Conservation (phyloP, 2,888 invertebrate genomes). For the Sphinx pinastri region DNA sequence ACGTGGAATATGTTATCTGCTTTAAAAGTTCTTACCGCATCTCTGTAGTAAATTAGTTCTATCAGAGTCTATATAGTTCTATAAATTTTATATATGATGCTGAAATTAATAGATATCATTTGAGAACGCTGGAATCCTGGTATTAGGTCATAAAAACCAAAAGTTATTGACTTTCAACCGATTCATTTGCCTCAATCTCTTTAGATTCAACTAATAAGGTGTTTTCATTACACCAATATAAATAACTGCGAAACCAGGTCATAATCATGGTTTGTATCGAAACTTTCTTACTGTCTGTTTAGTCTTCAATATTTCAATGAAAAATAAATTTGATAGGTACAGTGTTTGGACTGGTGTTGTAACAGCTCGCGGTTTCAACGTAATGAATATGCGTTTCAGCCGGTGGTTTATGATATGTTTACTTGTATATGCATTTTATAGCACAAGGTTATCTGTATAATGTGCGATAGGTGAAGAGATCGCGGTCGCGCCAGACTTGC, state of each 20-base stretch:
- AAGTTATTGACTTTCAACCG: neutral
- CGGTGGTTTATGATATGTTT: conserved; percentile 22
- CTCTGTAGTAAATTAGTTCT: neutral
- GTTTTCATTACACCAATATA: conserved; percentile 6
- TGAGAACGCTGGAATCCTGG: neutral
- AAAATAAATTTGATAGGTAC: conserved; percentile 4
- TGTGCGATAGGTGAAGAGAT: conserved; percentile 41
- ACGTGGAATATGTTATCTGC: neutral
- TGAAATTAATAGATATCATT: neutral
- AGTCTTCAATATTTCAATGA: conserved; percentile 6
- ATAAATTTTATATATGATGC: neutral
- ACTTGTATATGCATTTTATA: conserved; percentile 29
- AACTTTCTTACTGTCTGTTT: conserved; percentile 1
- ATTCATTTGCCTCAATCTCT: neutral
- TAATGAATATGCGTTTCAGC: conserved; percentile 21
- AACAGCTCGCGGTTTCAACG: conserved; percentile 24
- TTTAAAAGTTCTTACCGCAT: too few species aligned
- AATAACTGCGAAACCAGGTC: conserved; percentile 5
- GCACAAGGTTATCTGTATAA: conserved; percentile 43
- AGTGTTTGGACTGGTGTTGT: conserved; percentile 17
- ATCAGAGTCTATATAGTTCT: neutral
- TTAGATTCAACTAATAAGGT: neutral
- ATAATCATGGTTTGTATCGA: neutral
- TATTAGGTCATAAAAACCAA: neutral
- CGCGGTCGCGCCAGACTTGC: conserved; percentile 51